Evolutionary conservation across 1,140 invertebrate species (phyloP).

Genomic region (Tetranychus cinnabarinus): DNA sequence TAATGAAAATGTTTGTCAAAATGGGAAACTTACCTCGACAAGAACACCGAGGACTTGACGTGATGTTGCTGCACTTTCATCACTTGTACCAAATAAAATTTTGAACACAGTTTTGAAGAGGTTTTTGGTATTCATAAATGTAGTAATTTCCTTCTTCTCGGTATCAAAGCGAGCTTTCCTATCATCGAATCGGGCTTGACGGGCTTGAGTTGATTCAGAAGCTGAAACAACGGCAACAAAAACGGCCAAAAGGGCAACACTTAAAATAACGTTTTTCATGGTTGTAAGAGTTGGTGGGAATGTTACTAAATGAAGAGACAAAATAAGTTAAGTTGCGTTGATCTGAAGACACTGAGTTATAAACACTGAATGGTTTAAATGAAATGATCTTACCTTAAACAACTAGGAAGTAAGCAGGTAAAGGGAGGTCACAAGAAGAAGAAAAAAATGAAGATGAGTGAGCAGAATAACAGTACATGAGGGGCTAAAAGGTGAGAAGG

Average conservation of each 20-base stretch:
- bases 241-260: not conserved
- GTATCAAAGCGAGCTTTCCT: constrained; percentile 3
- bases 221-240: not conserved
- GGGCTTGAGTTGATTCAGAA: not conserved
- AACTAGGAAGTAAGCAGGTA: no score
- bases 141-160: constrained; percentile 13
- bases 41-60: constrained; percentile 15
- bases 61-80: constrained; percentile 16
- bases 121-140: constrained; percentile 16
- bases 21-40: constrained; percentile 7
- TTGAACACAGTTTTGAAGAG: constrained; percentile 15
- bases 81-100: constrained; percentile 15
- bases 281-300: no score
- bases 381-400: no score
- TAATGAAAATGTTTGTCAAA: not conserved
- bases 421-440: no score
- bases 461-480: no score
- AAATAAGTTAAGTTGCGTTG: no score
- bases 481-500: no score
- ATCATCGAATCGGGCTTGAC: not conserved
- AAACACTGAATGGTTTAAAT: no score
- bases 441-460: no score
- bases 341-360: no score
- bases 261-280: no score
- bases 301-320: no score